These are phyloP conservation scores for Drosophila testacea DNA, from an alignment of 2,888 invertebrate species.

Conservation along the genomic window DNA sequence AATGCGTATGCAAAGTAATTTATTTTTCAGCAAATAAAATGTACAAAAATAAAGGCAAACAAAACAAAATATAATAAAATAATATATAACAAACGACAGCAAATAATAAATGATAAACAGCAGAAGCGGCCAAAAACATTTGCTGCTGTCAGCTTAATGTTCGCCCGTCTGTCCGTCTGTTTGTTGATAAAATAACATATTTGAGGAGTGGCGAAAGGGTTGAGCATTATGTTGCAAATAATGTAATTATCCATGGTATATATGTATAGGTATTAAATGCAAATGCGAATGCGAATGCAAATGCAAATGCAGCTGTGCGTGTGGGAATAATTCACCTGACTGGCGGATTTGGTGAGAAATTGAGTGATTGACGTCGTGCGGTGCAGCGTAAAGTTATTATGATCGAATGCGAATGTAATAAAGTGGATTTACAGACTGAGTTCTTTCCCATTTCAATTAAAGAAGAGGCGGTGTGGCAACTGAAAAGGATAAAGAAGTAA, in stretches of 20 bases:
- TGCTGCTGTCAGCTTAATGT: slow-evolving; percentile 51
- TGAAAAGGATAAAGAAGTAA: slow-evolving; percentile 12
- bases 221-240: slow-evolving; percentile 34
- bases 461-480: slow-evolving; percentile 9
- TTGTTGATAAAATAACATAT: slow-evolving; percentile 27
- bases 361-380: slow-evolving; percentile 36
- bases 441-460: slow-evolving; percentile 45
- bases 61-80: slow-evolving; percentile 5
- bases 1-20: slow-evolving; percentile 51
- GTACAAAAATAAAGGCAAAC: not conserved
- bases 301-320: not conserved
- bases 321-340: slow-evolving; percentile 19
- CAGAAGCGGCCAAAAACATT: slow-evolving; percentile 30
- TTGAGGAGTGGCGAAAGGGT: not conserved
- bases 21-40: slow-evolving; percentile 44
- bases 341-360: slow-evolving; percentile 37
- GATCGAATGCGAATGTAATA: slow-evolving; percentile 30
- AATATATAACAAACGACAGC: slow-evolving; percentile 14
- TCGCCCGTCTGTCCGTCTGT: not conserved
- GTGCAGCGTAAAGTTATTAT: slow-evolving; percentile 39
- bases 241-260: slow-evolving; percentile 46
- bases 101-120: slow-evolving; percentile 37
- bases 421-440: slow-evolving; percentile 46
- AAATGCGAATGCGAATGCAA: slow-evolving; percentile 7
- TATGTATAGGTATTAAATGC: slow-evolving; percentile 26